phyloP scores from a whole-genome alignment of 2,113 vertebrate genomes.

The Alosa alosa region DNA sequence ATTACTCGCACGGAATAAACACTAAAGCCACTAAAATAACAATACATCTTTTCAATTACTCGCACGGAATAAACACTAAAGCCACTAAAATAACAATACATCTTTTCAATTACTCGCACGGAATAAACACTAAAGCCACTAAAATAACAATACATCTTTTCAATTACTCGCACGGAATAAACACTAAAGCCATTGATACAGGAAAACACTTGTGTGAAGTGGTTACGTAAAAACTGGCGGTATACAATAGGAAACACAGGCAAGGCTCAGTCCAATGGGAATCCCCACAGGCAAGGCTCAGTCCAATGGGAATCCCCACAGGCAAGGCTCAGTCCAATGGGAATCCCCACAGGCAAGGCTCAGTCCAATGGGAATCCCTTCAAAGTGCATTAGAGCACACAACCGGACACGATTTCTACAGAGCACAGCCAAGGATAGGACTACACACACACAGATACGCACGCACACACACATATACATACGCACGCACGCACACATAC shows the following conservation, averaged over 20 bases:
- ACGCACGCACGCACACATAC: not conserved
- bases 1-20: not conserved
- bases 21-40: not conserved
- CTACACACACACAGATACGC: slow-evolving; percentile 8
- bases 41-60: too few relatives aligned
- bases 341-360: not conserved
- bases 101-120: too few relatives aligned
- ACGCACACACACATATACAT: not conserved
- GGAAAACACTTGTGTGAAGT: not conserved
- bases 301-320: not conserved
- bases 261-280: not conserved
- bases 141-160: slow-evolving; percentile 16
- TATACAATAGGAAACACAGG: not conserved
- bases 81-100: slow-evolving; percentile 12
- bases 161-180: not conserved
- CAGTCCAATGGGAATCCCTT: not conserved
- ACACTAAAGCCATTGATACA: not conserved
- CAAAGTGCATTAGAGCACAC: not conserved
- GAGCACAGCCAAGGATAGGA: not conserved
- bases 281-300: not conserved
- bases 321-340: not conserved
- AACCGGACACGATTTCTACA: not conserved
- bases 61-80: slow-evolving; percentile 1
- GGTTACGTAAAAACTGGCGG: not conserved
- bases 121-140: too few relatives aligned